Base-by-base conservation (phyloP, 2,888 invertebrate genomes). In the Leptothorax acervorum region DNA sequence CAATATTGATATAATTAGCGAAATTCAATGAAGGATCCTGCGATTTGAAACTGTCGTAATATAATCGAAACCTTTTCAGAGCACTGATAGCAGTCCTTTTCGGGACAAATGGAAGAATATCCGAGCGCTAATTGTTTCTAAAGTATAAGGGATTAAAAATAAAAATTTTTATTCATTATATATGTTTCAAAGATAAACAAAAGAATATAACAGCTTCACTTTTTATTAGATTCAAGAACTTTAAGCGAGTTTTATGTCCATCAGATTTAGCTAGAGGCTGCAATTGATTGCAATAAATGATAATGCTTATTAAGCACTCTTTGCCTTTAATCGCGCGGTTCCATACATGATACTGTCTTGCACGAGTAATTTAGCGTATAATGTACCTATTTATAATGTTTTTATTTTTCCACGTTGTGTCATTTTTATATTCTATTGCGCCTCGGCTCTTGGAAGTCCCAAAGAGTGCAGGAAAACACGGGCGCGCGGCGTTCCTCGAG, bases 191-290 rank as follows among this genome's bases (percentile, higher is more conserved):
- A 9, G 23, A 23, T 15, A 18, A 12, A 65, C 4, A 48, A n/a
- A 60, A 15, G 42, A 18, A 35, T 15, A 62, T 55, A 39, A 53
- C 15, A n/a, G 11, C 5, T 57, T 57, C 6, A 75, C 1, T 63
- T 39, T 62, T 51, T 35, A 65, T 65, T 74, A n/a, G 60, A 60
- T 74, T 75, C 48, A 39, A 39, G 12, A 51, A 74, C n/a, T 74
- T 60, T 60, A 60, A 45, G 28, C 12, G 12, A 60, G n/a, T 39
- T 76, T 35, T 39, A 31, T 35, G 23, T 63, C 11, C 6, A 51
- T 35, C 51, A 23, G 23, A 23, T 48, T 23, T 63, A 65, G 35
- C 4, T 35, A 3, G 35, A 35, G 35, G 35, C 35, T 23, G 23
- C 0, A 35, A 6, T 6, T 35, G 35, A 35, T 6, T 35, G 18